A percentile compares a stretch with the other conserved stretches of the same genome.
phyloP scores from a whole-genome alignment of 2,888 invertebrate genomes.

The Dynastes tityus region DNA sequence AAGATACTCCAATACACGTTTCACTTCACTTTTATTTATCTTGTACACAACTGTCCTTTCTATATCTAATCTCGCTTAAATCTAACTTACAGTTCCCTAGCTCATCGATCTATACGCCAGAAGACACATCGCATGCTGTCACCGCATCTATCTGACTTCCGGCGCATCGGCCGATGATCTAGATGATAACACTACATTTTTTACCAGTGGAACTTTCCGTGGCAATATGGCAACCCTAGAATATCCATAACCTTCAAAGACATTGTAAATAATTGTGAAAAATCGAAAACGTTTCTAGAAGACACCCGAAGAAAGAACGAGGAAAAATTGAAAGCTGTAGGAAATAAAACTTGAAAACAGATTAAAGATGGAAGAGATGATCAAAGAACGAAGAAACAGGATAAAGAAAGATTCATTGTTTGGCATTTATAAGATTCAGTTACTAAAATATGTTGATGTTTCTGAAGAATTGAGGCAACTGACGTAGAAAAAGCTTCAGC shows the following conservation, averaged over 20 bases:
- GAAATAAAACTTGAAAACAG: conserved; percentile 48
- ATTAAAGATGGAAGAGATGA: conserved; percentile 45
- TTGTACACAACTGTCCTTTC: no score
- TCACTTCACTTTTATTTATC: no score
- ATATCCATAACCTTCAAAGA: conserved; percentile 1
- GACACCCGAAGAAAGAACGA: conserved; percentile 14
- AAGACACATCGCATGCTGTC: no score
- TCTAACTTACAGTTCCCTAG: no score
- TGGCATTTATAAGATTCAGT: conserved; percentile 60
- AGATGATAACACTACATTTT: background rate
- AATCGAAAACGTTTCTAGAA: conserved; percentile 4
- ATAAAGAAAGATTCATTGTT: conserved; percentile 60
- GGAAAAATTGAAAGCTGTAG: conserved; percentile 45
- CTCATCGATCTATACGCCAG: no score
- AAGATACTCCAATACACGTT: no score
- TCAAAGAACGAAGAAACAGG: conserved; percentile 41
- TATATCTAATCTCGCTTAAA: no score
- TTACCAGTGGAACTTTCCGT: no score
- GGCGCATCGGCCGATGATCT: no score
- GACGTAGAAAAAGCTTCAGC: conserved; percentile 53
- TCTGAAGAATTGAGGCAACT: conserved; percentile 58
- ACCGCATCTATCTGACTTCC: no score
- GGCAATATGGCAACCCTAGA: background rate
- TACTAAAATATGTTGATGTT: conserved; percentile 59
- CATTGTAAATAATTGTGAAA: conserved; percentile 10